Percentiles rank a stretch among this genome's conserved stretches.
phyloP scores from a whole-genome alignment of 2,797 vertebrate species.

The Phoebastria nigripes region DNA sequence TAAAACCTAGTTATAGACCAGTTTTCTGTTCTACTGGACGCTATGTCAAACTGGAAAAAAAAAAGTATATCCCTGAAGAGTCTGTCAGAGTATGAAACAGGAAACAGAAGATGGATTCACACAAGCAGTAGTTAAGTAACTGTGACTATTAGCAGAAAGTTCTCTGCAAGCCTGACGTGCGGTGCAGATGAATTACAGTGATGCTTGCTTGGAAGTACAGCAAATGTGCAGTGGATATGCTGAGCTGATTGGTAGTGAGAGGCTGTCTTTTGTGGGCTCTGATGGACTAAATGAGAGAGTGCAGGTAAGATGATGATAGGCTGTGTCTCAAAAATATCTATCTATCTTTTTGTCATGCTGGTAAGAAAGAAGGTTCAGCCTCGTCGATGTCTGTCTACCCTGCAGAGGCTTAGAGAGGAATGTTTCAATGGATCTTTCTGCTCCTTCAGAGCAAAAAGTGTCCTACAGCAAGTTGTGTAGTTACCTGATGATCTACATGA shows the following conservation, averaged over 20 bases:
- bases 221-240: neutral
- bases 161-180: neutral
- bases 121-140: neutral
- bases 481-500: neutral
- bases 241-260: neutral
- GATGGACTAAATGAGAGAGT: neutral
- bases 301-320: neutral
- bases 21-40: neutral
- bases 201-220: neutral
- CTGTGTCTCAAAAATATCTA: neutral
- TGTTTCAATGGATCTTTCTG: neutral
- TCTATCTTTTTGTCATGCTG: neutral
- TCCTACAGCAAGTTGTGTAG: neutral
- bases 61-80: neutral
- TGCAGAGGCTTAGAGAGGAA: neutral
- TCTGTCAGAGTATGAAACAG: neutral
- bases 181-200: neutral
- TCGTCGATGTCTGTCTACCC: neutral
- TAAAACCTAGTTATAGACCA: neutral
- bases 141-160: neutral
- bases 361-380: neutral
- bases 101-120: neutral
- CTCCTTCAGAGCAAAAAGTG: neutral
- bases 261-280: neutral
- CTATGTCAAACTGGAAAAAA: fast-evolving